Base-by-base conservation (phyloP, 2,888 invertebrate genomes). In the Noctua comes region DNA sequence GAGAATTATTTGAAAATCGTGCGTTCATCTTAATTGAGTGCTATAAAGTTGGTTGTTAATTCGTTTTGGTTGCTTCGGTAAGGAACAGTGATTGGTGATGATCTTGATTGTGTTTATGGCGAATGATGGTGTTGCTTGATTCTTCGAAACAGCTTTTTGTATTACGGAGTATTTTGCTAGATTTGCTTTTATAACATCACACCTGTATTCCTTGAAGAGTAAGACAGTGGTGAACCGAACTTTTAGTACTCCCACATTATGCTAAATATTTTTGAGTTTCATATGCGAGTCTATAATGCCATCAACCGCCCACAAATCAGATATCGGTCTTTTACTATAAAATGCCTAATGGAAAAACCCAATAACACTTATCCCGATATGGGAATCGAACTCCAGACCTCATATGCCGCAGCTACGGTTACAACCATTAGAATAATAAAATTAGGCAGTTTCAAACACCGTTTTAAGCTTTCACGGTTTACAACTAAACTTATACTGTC, bases 1-100 rank as follows among this genome's bases (percentile, higher is more conserved):
- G 68, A 76, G 86, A 86, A 68, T 83, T 85, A 85, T 85, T 85
- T 66, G 79, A 86, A 79, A 83, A 77, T 85, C 85, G 86, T 85
- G 86, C 76, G 76, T 86, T 40, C 13, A 36, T 80, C 76, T 76
- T 83, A 86, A 85, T 85, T 85, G 86, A 85, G 65, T 69, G 59
- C 73, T 66, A 85, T 82, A 85, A 79, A 82, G 68, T 73, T 27
- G 31, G 74, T 57, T 69, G 65, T 73, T 82, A 77, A 79, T 75
- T 82, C 51, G 64, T 73, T 76, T 80, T 46, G 51, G 70, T 73
- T 73, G 76, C 40, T 70, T 70, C 68, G 68, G 85, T 73, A 73
- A 70, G 78, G 83, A 78, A 73, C 76, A 79, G 77, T 77, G 83
- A 77, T 86, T 77, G 78, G 80, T 79, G 79, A 78, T 79, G 80